Conservation (phyloP, 2,888 invertebrate species). For the Cheilosia scutellata region DNA sequence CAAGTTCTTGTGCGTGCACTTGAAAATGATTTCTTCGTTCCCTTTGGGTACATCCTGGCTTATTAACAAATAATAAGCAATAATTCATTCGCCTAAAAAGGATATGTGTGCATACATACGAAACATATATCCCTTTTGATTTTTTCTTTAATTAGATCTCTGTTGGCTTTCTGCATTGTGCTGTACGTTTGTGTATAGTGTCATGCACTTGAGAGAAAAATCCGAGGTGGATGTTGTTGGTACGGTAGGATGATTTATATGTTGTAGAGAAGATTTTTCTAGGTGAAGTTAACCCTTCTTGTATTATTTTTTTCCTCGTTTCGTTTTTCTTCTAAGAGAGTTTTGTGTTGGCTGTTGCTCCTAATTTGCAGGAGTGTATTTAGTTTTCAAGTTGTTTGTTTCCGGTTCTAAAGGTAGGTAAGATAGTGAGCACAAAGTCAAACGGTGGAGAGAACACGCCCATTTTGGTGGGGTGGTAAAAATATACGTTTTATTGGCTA, state of each 20-base stretch:
- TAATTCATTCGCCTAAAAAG: constrained; percentile 70
- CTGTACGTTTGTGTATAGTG: constrained; percentile 31
- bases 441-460: constrained; percentile 67
- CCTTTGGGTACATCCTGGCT: constrained; percentile 71
- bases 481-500: constrained; percentile 52
- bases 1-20: constrained; percentile 53
- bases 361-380: constrained; percentile 70
- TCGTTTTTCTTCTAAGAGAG: constrained; percentile 1
- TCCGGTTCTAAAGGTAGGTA: constrained; percentile 70
- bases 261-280: constrained; percentile 36
- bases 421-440: constrained; percentile 64
- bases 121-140: constrained; percentile 35
- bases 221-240: constrained; percentile 53
- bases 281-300: constrained; percentile 64
- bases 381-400: constrained; percentile 71
- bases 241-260: constrained; percentile 66
- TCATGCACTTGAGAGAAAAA: constrained; percentile 61
- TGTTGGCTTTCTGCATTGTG: constrained; percentile 47
- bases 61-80: constrained; percentile 76
- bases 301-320: not conserved
- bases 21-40: constrained; percentile 64
- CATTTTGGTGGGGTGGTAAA: constrained; percentile 52
- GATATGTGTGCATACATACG: constrained; percentile 24
- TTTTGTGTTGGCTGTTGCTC: constrained; percentile 24
- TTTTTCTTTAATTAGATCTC: constrained; percentile 70